Evolutionary conservation across 2,113 vertebrate genomes (phyloP).

Genomic region (Cyrtonyx montezumae): DNA sequence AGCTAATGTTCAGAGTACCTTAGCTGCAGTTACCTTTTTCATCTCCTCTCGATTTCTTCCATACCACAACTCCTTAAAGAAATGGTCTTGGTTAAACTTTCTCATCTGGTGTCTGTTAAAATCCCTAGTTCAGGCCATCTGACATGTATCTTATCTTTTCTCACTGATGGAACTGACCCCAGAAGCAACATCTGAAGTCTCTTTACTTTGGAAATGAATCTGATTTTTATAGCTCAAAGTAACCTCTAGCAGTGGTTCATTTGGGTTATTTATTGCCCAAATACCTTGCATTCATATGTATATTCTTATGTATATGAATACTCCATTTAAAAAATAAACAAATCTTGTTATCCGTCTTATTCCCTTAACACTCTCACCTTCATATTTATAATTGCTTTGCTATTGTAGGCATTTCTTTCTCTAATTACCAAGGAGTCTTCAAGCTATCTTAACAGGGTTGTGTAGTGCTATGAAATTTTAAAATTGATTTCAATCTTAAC

Average conservation of each 20-base stretch:
- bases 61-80: not conserved
- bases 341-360: not conserved
- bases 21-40: not conserved
- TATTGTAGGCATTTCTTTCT: not conserved
- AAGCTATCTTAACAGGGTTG: not conserved
- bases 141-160: not conserved
- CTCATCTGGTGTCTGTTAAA: not conserved
- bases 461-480: not conserved
- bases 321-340: not conserved
- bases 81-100: constrained; percentile 2
- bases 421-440: constrained; percentile 1
- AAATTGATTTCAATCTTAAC: not conserved
- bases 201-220: not conserved
- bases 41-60: not conserved
- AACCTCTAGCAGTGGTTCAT: not conserved
- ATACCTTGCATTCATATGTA: not conserved
- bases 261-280: constrained; percentile 13
- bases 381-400: not conserved
- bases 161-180: constrained; percentile 4
- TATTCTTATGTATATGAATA: not conserved
- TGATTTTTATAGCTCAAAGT: not conserved
- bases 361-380: not conserved
- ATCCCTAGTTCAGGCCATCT: not conserved
- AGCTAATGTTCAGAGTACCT: not conserved
- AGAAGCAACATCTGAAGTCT: not conserved